phyloP scores from a whole-genome alignment of 2,797 vertebrate species.

The Myiothlypis chrysogaster region DNA sequence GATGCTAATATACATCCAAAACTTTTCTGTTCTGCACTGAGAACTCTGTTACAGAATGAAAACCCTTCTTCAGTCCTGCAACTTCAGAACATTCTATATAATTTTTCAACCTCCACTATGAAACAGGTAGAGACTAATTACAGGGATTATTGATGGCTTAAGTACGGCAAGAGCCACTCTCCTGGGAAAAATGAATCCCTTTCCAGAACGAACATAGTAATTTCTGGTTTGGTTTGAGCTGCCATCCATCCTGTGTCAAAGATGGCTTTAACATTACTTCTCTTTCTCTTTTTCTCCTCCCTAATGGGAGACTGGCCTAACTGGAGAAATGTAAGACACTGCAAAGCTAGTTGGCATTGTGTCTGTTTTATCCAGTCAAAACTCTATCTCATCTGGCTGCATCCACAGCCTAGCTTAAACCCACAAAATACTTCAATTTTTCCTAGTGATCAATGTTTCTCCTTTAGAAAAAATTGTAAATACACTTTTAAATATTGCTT shows the following conservation, averaged over 20 bases:
- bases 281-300: neutral
- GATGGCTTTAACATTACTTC: neutral
- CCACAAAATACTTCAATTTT: neutral
- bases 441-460: neutral
- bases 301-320: neutral
- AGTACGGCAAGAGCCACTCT: neutral
- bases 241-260: neutral
- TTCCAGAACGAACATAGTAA: neutral
- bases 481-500: neutral
- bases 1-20: neutral
- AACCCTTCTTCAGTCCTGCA: neutral
- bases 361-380: neutral
- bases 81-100: neutral
- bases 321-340: neutral
- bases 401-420: neutral
- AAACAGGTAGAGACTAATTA: constrained; percentile 52
- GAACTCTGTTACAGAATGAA: neutral
- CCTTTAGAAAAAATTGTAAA: neutral
- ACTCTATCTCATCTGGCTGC: neutral
- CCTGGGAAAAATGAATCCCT: constrained; percentile 7
- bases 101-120: constrained; percentile 17
- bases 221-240: constrained; percentile 24
- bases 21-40: neutral
- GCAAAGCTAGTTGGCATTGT: neutral
- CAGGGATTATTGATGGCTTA: constrained; percentile 8